Evolutionary conservation across 2,797 vertebrate species (phyloP).

Genomic region (Galagoides demidoff): DNA sequence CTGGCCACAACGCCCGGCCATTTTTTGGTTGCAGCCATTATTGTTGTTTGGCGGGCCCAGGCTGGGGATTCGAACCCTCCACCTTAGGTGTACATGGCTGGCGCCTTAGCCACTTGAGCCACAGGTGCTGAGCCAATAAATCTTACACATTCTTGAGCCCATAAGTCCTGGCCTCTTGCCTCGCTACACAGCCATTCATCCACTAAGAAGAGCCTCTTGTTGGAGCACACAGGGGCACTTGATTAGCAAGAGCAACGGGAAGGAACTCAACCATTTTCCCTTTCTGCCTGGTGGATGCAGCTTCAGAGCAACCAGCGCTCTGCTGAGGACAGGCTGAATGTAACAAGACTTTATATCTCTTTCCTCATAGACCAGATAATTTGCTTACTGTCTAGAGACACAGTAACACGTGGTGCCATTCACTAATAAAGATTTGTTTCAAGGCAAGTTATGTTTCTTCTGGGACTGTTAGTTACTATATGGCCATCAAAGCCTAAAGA

Average conservation of each 20-base stretch:
- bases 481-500: background rate
- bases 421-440: background rate
- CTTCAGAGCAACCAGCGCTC: background rate
- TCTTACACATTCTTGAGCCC: slow-evolving; percentile 80
- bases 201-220: slow-evolving; percentile 79
- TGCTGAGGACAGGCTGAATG: slow-evolving; percentile 20
- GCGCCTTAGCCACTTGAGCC: too few relatives aligned
- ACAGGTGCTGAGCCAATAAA: too few relatives aligned
- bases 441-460: background rate
- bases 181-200: slow-evolving; percentile 81
- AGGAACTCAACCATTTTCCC: slow-evolving; percentile 53
- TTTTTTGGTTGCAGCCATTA: too few relatives aligned
- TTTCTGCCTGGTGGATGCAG: slow-evolving; percentile 66
- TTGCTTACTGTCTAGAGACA: background rate
- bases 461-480: background rate
- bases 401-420: background rate
- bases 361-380: background rate
- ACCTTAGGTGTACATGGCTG: too few relatives aligned
- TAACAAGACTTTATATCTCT: background rate
- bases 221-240: slow-evolving; percentile 74
- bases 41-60: too few relatives aligned
- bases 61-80: too few relatives aligned
- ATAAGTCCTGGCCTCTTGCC: slow-evolving; percentile 80
- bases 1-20: too few relatives aligned
- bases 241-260: slow-evolving; percentile 54